Base-by-base conservation (phyloP, 2,113 vertebrate species). In the Anoplopoma fimbria region DNA sequence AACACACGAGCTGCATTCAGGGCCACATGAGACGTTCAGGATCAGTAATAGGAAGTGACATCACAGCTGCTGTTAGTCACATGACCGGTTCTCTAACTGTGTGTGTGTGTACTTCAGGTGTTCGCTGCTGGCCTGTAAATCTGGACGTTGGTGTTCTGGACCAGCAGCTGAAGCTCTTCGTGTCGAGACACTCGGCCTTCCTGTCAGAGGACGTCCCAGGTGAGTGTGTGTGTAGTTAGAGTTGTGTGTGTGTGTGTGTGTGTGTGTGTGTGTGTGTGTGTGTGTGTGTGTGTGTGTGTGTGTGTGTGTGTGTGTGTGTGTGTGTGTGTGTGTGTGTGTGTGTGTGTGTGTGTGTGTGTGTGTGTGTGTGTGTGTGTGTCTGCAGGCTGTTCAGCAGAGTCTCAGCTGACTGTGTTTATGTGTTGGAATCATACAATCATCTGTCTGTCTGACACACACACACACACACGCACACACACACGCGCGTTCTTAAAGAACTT, bases 81-180 rank as follows among this genome's bases (percentile, higher is more conserved):
- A n/a, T n/a, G n/a, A n/a, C n/a, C n/a, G n/a, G n/a, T n/a, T n/a
- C n/a, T n/a, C n/a, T n/a, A n/a, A n/a, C n/a, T n/a, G 38, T 40
- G 17, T 17, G 42, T 45, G 17, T 49, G 17, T 55, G 53, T 55
- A 25, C 53, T 25, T 25, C 63, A 64, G 34, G 57, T 71, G 71
- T 99, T 34, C 95, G 96, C 10, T 96, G 96, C 0, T 99, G 98
- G 98, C 93, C 96, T 1, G 93, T 97, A 0, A 94, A 97, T 15
- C 95, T 97, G 21, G 74, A 91, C 0, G 57, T 89, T 9, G 96
- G 96, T 17, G 95, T 96, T 89, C 92, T 99, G 61, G 97, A 99
- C 0, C 96, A 98, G 86, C 97, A 99, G 92, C 95, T 99, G 65
- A 98, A 97, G 78, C 94, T 96, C 6, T 99, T 99, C 0, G 96